Conservation (phyloP, 2,113 vertebrate genomes). For the Microcebus griseorufus region DNA sequence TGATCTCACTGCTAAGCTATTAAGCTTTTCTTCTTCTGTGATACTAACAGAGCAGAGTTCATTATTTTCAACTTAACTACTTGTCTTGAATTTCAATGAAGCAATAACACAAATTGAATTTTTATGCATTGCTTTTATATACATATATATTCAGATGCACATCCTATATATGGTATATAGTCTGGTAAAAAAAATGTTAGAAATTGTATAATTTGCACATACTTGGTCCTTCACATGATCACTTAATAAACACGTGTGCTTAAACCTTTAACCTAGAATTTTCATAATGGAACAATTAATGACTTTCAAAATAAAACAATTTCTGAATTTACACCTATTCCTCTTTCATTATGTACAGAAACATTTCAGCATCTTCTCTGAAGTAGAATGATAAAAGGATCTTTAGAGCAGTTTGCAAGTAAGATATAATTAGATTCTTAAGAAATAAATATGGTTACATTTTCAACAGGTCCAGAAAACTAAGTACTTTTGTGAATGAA, state of each 20-base stretch:
- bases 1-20: neutral
- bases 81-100: neutral
- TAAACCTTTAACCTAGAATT: slow-evolving; percentile 23
- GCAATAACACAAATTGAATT: neutral
- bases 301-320: slow-evolving; percentile 1
- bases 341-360: neutral
- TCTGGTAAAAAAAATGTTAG: neutral
- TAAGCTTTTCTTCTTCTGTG: neutral
- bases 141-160: neutral
- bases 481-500: neutral
- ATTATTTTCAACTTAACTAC: neutral
- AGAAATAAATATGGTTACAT: neutral
- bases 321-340: neutral
- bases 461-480: neutral
- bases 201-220: neutral
- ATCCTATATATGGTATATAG: neutral
- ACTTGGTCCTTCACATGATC: neutral
- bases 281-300: neutral
- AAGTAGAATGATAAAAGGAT: neutral
- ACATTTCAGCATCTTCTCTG: neutral
- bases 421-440: slow-evolving; percentile 37
- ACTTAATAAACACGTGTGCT: neutral
- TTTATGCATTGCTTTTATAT: neutral
- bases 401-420: neutral
- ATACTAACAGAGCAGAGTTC: neutral